Evolutionary conservation across 2,888 invertebrate genomes (phyloP).

Genomic region (Meganola albula): DNA sequence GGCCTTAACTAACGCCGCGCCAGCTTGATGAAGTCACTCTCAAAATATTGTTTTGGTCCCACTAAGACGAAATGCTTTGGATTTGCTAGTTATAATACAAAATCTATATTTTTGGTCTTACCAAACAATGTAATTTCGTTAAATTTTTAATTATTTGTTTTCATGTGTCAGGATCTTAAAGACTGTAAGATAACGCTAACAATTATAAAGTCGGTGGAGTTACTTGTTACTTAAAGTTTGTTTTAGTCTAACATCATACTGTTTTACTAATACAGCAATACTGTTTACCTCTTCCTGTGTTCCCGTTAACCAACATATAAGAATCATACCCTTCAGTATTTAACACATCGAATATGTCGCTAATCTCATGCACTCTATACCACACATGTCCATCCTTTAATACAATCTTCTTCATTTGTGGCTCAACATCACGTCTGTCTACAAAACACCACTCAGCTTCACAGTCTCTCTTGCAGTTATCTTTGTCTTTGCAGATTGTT

Average conservation of each 20-base stretch:
- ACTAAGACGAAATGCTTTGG: too few species aligned
- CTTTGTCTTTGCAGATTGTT: conserved; percentile 23
- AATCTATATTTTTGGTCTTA: too few species aligned
- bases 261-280: neutral
- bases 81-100: too few species aligned
- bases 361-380: conserved; percentile 63
- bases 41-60: too few species aligned
- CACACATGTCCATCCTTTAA: conserved; percentile 57
- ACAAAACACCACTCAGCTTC: conserved; percentile 47
- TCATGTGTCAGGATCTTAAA: too few species aligned
- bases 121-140: too few species aligned
- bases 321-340: conserved; percentile 41
- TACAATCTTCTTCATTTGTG: conserved; percentile 23
- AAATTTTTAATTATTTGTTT: too few species aligned
- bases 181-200: neutral
- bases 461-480: conserved; percentile 18
- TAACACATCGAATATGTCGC: conserved; percentile 60
- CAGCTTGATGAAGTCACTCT: too few species aligned
- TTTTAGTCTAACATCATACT: neutral
- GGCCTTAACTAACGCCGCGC: too few species aligned
- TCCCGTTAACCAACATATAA: conserved; percentile 81
- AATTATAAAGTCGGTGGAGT: too few species aligned
- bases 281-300: conserved; percentile 80
- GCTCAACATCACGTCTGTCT: conserved; percentile 23
- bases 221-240: neutral